These are phyloP conservation scores for Cyanoramphus novaezelandiae DNA, from an alignment of 2,113 vertebrate genomes.

Conservation along the genomic window DNA sequence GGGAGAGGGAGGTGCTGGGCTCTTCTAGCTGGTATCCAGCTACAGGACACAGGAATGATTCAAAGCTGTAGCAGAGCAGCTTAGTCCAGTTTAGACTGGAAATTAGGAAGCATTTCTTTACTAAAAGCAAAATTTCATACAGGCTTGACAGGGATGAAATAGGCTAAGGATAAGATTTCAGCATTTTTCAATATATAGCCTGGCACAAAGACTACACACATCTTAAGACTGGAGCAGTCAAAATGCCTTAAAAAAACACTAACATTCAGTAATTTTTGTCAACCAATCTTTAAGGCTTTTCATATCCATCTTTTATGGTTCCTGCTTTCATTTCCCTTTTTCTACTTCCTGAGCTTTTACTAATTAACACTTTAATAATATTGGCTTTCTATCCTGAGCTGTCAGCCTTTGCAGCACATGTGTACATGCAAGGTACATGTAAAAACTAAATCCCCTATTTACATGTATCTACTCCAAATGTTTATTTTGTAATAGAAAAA, in stretches of 20 bases:
- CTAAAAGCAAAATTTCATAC: not conserved
- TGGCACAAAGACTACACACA: not conserved
- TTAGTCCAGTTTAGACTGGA: not conserved
- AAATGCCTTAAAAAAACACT: not conserved
- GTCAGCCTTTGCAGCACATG: not conserved
- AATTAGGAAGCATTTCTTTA: not conserved
- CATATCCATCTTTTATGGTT: not conserved
- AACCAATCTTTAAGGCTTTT: not conserved
- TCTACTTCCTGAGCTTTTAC: not conserved
- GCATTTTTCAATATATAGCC: not conserved
- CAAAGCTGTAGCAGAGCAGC: not conserved
- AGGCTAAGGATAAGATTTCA: not conserved
- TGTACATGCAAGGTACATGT: not conserved
- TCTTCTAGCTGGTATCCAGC: not conserved
- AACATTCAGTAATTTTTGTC: not conserved
- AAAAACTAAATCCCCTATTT: not conserved
- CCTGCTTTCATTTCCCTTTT: not conserved
- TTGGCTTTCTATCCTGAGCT: not conserved
- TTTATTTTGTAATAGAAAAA: not conserved
- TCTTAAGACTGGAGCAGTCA: not conserved
- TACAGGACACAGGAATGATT: accelerated
- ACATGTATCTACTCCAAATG: not conserved
- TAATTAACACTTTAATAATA: not conserved
- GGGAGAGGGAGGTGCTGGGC: not conserved
- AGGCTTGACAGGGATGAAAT: not conserved